Percentiles rank a stretch among this genome's conserved stretches.
These are phyloP conservation scores for Diarsia rubi DNA, from an alignment of 2,888 invertebrate genomes.

Conservation along the genomic window DNA sequence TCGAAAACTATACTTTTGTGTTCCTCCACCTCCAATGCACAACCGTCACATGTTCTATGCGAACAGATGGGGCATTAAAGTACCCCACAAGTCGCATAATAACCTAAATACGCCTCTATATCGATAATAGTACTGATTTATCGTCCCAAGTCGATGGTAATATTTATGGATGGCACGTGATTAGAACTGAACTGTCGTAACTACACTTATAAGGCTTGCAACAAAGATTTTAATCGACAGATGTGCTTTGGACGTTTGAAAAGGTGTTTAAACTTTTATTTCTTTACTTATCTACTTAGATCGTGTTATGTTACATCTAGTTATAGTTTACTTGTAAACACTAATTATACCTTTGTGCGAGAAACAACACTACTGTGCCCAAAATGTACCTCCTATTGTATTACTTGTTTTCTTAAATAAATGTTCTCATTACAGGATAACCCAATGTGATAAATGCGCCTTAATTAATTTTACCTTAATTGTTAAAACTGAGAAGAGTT, in stretches of 20 bases:
- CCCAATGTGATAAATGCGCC: no score
- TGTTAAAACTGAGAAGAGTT: neutral
- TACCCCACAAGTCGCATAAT: slow-evolving; percentile 65
- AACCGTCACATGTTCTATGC: slow-evolving; percentile 41
- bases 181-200: slow-evolving; percentile 56
- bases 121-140: slow-evolving; percentile 69
- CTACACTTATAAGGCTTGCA: slow-evolving; percentile 2
- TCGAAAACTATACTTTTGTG: slow-evolving; percentile 16
- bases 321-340: no score
- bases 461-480: no score
- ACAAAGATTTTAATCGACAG: neutral
- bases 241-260: neutral
- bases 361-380: no score
- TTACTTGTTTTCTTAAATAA: no score
- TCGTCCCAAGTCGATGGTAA: slow-evolving; percentile 65
- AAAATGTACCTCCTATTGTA: no score
- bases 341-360: no score
- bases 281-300: no score
- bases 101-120: slow-evolving; percentile 64
- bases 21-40: slow-evolving; percentile 20
- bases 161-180: slow-evolving; percentile 67
- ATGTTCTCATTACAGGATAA: no score
- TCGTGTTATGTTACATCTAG: no score
- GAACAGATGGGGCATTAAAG: slow-evolving; percentile 60
- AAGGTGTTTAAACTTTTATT: neutral